phyloP scores from a whole-genome alignment of 2,113 vertebrate species.

The Rhinolophus sinicus region DNA sequence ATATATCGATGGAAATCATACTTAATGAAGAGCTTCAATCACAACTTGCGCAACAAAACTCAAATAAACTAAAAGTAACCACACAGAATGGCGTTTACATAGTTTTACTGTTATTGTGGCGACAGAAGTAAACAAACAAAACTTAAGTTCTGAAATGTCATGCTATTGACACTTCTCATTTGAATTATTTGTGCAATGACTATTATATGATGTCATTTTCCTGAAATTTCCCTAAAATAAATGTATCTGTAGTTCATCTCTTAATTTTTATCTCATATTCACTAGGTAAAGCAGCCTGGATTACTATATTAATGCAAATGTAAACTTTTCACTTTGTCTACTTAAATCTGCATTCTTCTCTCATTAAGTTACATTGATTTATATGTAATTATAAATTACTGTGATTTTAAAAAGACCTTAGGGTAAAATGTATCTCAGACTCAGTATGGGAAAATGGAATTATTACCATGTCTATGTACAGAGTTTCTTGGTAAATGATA shows the following conservation, averaged over 20 bases:
- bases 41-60: background rate
- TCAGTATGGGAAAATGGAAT: background rate
- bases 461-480: background rate
- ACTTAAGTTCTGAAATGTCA: background rate
- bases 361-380: background rate
- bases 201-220: background rate
- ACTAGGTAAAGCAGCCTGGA: background rate
- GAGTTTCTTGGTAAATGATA: background rate
- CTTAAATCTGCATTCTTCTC: background rate
- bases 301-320: background rate
- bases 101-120: background rate
- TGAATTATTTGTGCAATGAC: background rate
- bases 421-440: background rate
- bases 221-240: background rate
- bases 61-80: background rate
- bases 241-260: background rate
- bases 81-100: background rate
- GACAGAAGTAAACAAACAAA: background rate
- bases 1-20: background rate
- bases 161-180: background rate
- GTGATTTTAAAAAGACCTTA: background rate
- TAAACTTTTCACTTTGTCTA: background rate
- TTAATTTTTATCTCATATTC: background rate
- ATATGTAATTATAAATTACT: background rate
- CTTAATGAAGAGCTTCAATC: background rate